Evolutionary conservation across 2,888 invertebrate genomes (phyloP), one percentile per base, ranked within the genome.

Genomic region (Beris morrisii): DNA sequence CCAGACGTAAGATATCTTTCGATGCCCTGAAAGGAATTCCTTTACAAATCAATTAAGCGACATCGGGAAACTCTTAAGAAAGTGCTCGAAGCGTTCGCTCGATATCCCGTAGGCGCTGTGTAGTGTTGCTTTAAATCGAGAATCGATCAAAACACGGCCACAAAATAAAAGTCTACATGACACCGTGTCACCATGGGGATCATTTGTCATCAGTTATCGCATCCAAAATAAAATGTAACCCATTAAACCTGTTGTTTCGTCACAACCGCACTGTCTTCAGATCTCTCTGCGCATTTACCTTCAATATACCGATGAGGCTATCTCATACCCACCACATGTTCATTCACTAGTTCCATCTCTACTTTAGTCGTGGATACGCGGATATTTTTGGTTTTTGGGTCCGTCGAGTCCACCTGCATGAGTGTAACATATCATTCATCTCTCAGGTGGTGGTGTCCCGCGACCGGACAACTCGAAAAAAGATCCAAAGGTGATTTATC

Each of bases 31-130:
- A 66, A 63, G 64, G 64, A 64, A 69, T 69, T 69, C 63, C 61
- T 64, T 69, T 69, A 69, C 69, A 69, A 69, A 69, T 69, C 69
- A 69, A 69, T 69, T 69, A 69, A 69, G 50, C 50, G 61, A 52
- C 61, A 61, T 50, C 61, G 50, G 32, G 6, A 50, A 48, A 46
- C 59, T 28, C 31, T 48, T 48, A 50, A 50, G 30, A n/a, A 52
- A 61, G 38, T 52, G 61, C 61, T 43, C 61, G 13, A 30, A 50
- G 48, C 22, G 48, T 48, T 48, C 7, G 12, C 30, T 15, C 9
- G 30, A 15, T 13, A 43, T 50, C 22, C 61, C 50, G 22, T 15
- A 15, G n/a, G 46, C 15, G 15, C 50, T n/a, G 4, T 48, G 13
- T 48, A 15, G 15, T 50, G 50, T 52, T 53, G 53, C 30, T 61